Base-by-base conservation (phyloP, 2,888 invertebrate genomes). In the Xylota sylvarum region DNA sequence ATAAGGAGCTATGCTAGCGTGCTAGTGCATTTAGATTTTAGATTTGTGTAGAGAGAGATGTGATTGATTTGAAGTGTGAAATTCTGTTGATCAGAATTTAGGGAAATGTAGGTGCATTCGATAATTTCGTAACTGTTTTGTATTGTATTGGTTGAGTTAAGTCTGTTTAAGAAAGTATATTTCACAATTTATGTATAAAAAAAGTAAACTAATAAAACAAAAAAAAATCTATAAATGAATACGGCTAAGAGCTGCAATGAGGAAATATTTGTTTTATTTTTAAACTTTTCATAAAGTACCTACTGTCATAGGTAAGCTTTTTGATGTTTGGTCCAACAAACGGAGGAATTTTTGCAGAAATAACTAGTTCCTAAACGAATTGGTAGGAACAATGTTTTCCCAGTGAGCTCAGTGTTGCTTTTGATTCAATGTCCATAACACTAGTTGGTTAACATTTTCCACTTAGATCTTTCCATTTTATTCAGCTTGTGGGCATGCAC, bases 121-220 rank as follows among this genome's bases (percentile, higher is more conserved):
- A 74, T 80, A 43, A 70, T 76, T 65, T 70, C 43, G 60, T 72
- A 76, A 67, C 37, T 70, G 65, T 80, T 76, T 76, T 81, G 76
- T 70, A 76, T 80, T 80, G 55, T 74, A 74, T 55, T 65, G 46
- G 70, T 80, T 60, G 56, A 52, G 50, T 65, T 46, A 35, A 76
- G 58, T 85, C 56, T 64, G 74, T 62, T 70, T 67, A 77, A 58
- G 74, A 58, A 77, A 76, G 60, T 76, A 70, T 76, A 74, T 77
- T 62, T 70, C 80, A 80, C 80, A 84, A 52, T 70, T 85, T 77
- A 65, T 77, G 60, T 83, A 60, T 72, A 62, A 32, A 40, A 17
- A 40, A 30, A 43, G 32, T 35, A 69, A 43, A 43, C 48, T 37
- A 72, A 58, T 55, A 64, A 23, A 23, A 23, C 23, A 64, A 56